Evolutionary conservation across 92 coral and sea anemone genomes (phyloP), one percentile per base, ranked within the genome.

Genomic region (Parazoanthus atlanticus): DNA sequence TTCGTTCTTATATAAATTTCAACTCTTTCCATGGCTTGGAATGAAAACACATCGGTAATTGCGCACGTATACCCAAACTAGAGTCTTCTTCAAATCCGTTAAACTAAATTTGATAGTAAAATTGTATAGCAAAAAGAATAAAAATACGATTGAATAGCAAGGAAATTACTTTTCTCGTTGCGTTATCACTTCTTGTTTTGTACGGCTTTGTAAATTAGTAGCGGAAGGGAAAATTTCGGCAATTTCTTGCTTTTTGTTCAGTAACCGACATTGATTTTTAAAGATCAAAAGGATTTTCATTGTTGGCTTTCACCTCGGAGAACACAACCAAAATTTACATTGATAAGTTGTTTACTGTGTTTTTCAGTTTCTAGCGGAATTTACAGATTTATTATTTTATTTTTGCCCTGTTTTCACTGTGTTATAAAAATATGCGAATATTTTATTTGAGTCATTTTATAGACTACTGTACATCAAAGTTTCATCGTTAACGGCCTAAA

Each of bases 291-390:
- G 33, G 64, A 82, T 66, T 36, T 82, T 69, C 65, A 65, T 82
- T 82, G 77, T 82, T 82, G 58, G 29, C 8, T 29, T 5, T 23
- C 77, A 66, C 76, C 58, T 82, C 77, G 5, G 54, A 38, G n/a
- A 66, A 82, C 40, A 82, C 74, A 82, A 66, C 76, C 61, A 82
- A 30, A 66, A 46, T 67, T 84, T 84, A 78, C 87, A 70, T 84
- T 70, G 47, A 76, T 21, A 84, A 43, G 67, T 69, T 70, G 78
- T 84, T 84, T 84, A 38, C 61, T 11, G 33, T 19, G 43, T 15
- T 70, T n/a, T 38, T 64, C 31, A 15, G 47, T 81, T 67, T 26
- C 34, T 43, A 28, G 76, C 19, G 47, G 77, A 67, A 4, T 69
- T 66, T 69, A 13, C 25, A 0, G 86, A 16, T 69, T 38, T 41